These are phyloP conservation scores for Sanderia malayensis DNA, from an alignment of 30 jellyfish, hydroid and myxozoan genomes.

Conservation along the genomic window DNA sequence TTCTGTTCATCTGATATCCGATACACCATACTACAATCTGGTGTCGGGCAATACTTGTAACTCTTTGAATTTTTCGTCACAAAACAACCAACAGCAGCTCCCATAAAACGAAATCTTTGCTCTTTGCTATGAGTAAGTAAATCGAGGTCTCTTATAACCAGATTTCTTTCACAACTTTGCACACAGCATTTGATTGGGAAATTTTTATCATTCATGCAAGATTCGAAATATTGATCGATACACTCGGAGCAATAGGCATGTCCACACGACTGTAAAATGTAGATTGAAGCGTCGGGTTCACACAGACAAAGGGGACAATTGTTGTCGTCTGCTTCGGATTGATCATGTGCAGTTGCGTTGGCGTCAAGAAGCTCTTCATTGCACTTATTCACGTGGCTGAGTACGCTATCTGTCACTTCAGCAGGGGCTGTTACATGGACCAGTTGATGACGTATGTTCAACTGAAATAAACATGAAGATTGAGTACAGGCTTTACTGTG, in stretches of 20 bases:
- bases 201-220: slow-evolving; percentile 8
- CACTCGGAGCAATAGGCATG: slow-evolving; percentile 32
- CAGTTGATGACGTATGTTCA: slow-evolving; percentile 9
- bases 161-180: slow-evolving; percentile 16
- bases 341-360: background rate
- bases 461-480: background rate
- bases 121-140: background rate
- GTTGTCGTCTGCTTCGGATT: background rate
- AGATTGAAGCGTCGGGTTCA: slow-evolving; percentile 3
- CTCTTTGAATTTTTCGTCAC: slow-evolving; percentile 20
- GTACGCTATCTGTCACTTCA: background rate
- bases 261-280: slow-evolving; percentile 31
- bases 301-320: slow-evolving; percentile 24
- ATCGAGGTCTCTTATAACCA: slow-evolving; percentile 12
- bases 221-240: slow-evolving; percentile 9
- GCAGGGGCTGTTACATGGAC: background rate
- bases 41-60: slow-evolving; percentile 47
- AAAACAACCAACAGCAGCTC: slow-evolving; percentile 15
- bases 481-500: too few relatives aligned
- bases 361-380: background rate
- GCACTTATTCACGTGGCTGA: background rate
- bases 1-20: slow-evolving; percentile 10
- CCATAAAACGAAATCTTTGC: background rate
- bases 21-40: slow-evolving; percentile 50
- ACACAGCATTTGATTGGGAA: slow-evolving; percentile 26